Conservation (phyloP, 2,888 invertebrate genomes). For the Sympetrum striolatum region DNA sequence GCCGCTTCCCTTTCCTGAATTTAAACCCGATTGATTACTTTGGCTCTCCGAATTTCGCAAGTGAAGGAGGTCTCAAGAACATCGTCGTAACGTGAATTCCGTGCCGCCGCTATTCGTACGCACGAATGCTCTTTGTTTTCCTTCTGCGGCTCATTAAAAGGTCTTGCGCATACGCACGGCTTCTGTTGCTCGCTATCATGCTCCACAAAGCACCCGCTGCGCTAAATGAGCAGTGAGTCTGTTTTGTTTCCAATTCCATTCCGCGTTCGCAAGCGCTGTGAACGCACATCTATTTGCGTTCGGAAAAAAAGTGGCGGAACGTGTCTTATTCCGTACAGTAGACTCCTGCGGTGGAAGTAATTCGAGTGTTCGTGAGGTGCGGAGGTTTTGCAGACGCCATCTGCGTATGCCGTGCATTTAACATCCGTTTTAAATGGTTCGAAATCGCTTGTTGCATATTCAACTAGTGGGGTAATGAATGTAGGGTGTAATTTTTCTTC, state of each 20-base stretch:
- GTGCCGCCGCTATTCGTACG: neutral
- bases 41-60: neutral
- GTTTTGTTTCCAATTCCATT: neutral
- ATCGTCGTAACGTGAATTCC: neutral
- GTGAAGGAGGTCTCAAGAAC: neutral
- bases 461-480: neutral
- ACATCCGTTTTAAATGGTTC: neutral
- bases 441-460: neutral
- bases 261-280: neutral
- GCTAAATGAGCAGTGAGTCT: neutral
- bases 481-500: neutral
- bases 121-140: neutral
- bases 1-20: neutral
- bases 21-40: neutral
- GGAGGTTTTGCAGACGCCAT: neutral
- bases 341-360: neutral
- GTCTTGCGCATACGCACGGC: neutral
- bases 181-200: neutral
- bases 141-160: neutral
- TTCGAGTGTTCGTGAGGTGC: neutral
- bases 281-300: neutral
- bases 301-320: neutral
- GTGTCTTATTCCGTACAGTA: neutral
- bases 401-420: neutral
- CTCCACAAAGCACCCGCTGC: neutral